These are phyloP conservation scores for Ennomos erosarius DNA, from an alignment of 2,888 invertebrate genomes.

Conservation along the genomic window DNA sequence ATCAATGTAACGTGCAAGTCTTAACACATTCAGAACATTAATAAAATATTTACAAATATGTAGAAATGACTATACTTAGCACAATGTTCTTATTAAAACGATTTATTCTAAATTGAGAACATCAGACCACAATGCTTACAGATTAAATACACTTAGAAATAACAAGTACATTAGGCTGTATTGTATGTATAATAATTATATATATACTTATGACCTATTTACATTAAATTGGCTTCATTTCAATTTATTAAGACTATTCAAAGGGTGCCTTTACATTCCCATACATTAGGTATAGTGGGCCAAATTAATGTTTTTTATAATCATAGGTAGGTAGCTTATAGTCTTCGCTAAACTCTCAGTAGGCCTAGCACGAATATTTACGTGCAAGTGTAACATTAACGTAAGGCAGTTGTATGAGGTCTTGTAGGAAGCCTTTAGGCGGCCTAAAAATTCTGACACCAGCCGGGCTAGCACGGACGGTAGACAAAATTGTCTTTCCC, in stretches of 20 bases:
- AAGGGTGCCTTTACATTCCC: background rate
- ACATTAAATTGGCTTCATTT: constrained; percentile 11
- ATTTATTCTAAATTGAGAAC: constrained; percentile 30
- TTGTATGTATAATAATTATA: too few relatives aligned
- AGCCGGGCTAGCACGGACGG: too few relatives aligned
- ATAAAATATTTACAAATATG: constrained; percentile 24
- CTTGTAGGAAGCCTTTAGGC: too few relatives aligned
- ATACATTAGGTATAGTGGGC: background rate
- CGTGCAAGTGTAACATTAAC: too few relatives aligned
- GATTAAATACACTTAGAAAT: constrained; percentile 17
- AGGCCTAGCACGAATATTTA: too few relatives aligned
- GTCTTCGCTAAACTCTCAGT: too few relatives aligned
- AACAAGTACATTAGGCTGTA: constrained; percentile 1
- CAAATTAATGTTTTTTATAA: too few relatives aligned
- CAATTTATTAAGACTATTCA: constrained; percentile 1
- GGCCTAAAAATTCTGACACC: too few relatives aligned
- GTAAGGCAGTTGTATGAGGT: too few relatives aligned
- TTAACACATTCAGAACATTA: constrained; percentile 35
- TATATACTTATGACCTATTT: background rate
- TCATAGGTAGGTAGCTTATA: too few relatives aligned
- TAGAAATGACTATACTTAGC: constrained; percentile 15
- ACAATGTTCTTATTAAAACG: constrained; percentile 12
- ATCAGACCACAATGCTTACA: constrained; percentile 25
- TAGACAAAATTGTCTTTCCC: too few relatives aligned
- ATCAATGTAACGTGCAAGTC: constrained; percentile 65